A percentile compares a stretch with the other conserved stretches of the same genome.
phyloP scores from a whole-genome alignment of 2,888 invertebrate species.

The Cantharis lateralis region DNA sequence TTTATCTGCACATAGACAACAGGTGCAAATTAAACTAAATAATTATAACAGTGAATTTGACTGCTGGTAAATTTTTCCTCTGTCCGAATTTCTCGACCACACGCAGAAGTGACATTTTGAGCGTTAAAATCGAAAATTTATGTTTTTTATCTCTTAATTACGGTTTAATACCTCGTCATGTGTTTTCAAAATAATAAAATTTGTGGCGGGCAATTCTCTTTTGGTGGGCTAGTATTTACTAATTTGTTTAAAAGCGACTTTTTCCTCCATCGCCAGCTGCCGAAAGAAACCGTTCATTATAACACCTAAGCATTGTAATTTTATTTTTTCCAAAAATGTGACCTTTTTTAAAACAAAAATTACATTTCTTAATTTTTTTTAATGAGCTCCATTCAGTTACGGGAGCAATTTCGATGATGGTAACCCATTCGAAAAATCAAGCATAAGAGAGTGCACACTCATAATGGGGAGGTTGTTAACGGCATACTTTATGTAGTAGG shows the following conservation, averaged over 20 bases:
- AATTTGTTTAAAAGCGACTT: neutral
- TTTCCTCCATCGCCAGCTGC: neutral
- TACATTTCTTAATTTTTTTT: neutral
- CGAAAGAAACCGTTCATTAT: neutral
- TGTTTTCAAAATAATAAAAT: neutral
- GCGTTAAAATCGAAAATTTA: neutral
- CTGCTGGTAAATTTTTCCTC: neutral
- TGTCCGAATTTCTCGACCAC: neutral
- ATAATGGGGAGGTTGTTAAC: conserved; percentile 47
- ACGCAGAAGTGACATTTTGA: neutral
- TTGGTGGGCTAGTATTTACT: neutral
- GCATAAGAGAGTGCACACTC: conserved; percentile 33
- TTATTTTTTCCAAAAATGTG: neutral
- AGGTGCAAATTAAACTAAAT: neutral
- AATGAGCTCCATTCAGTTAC: conserved; percentile 9
- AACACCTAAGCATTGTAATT: neutral
- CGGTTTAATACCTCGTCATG: neutral
- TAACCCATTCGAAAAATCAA: conserved; percentile 12
- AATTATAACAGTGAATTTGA: neutral
- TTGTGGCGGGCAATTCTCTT: neutral
- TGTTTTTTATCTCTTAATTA: neutral
- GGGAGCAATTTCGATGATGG: conserved; percentile 13
- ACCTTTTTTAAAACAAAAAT: neutral
- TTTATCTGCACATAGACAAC: neutral
- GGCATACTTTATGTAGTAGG: conserved; percentile 35